Conservation (phyloP, 2,888 invertebrate species). For the Pollenia angustigena region DNA sequence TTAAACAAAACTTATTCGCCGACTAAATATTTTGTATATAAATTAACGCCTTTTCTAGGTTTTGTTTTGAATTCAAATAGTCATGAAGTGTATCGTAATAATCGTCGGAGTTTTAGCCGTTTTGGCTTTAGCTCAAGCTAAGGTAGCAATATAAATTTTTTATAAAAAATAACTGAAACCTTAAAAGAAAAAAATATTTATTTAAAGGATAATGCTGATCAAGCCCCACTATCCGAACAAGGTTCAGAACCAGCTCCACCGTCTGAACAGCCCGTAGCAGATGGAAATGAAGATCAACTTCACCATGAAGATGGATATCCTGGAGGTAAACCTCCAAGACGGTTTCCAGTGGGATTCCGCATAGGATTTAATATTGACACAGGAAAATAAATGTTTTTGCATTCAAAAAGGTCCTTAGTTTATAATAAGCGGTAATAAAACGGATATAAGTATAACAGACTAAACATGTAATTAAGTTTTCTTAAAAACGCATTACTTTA, state of each 20-base stretch:
- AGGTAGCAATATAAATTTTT: slow-evolving; percentile 5
- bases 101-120: slow-evolving; percentile 48
- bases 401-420: not conserved
- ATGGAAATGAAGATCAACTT: slow-evolving; percentile 8
- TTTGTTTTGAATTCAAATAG: not conserved
- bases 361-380: not conserved
- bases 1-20: not conserved
- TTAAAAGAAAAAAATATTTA: not conserved
- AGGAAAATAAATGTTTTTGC: not conserved
- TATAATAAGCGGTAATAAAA: not conserved
- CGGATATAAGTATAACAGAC: not conserved
- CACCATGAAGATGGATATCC: not conserved
- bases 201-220: slow-evolving; percentile 20
- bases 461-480: not conserved
- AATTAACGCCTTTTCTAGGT: not conserved
- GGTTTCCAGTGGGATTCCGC: not conserved
- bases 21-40: not conserved
- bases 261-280: slow-evolving; percentile 5
- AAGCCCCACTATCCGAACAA: not conserved
- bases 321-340: slow-evolving; percentile 17
- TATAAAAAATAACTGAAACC: not conserved
- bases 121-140: slow-evolving; percentile 43
- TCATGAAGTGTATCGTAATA: slow-evolving; percentile 53
- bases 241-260: not conserved
- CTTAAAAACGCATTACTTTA: no score